A percentile compares a stretch with the other conserved stretches of the same genome.
Conservation (phyloP, 53 echinoderm and acorn worm species). For the Astropecten irregularis region DNA sequence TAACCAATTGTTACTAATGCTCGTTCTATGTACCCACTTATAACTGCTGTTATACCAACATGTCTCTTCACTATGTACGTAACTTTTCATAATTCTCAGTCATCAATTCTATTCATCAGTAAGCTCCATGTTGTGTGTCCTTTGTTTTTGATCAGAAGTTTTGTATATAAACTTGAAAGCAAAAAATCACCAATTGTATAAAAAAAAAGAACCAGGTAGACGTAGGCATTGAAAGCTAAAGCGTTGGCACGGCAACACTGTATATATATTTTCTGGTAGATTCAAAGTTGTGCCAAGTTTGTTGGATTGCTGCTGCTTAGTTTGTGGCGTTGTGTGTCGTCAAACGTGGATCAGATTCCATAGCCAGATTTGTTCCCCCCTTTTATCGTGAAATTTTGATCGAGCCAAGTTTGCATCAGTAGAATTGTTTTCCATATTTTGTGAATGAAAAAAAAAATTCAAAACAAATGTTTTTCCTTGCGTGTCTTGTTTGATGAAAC, state of each 20-base stretch:
- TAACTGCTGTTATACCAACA: too few relatives aligned
- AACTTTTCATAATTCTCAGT: too few relatives aligned
- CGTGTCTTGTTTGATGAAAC: not conserved
- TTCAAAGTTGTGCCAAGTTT: not conserved
- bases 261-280: not conserved
- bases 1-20: too few relatives aligned
- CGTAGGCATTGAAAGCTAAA: slow-evolving; percentile 17
- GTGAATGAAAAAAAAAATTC: not conserved
- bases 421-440: too few relatives aligned
- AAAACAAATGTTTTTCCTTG: too few relatives aligned
- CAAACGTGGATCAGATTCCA: too few relatives aligned
- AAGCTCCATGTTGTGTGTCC: not conserved
- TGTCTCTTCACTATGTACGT: too few relatives aligned
- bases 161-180: slow-evolving; percentile 44
- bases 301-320: not conserved
- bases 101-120: too few relatives aligned
- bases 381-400: not conserved
- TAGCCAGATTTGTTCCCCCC: not conserved
- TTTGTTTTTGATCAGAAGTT: not conserved
- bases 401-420: not conserved
- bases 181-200: slow-evolving; percentile 10
- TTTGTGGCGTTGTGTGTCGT: not conserved
- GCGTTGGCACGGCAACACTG: slow-evolving; percentile 40
- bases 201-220: too few relatives aligned
- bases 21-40: too few relatives aligned